Evolutionary conservation across 2,113 vertebrate genomes (phyloP), one percentile per base, ranked within the genome.

Genomic region (Herpetotheres cachinnans): DNA sequence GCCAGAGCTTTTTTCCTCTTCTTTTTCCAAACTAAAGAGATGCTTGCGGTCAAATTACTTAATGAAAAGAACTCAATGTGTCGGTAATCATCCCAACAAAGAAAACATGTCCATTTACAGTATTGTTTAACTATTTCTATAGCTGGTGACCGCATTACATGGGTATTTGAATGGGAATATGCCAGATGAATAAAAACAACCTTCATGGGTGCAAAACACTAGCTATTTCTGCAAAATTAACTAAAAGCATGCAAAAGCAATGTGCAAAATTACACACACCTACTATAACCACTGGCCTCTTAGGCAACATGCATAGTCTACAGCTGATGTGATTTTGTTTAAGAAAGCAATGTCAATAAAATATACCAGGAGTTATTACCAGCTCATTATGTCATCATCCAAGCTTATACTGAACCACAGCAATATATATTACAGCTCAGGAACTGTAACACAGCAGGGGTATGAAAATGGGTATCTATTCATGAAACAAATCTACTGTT

Each of bases 101-200:
- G 95, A 95, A 85, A 97, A 92, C 91, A 95, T 92, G 77, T 62
- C 95, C 95, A 97, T 97, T 97, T 96, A 91, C 76, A 97, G 96
- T 69, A 63, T 63, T 95, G 89, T 84, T 97, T 92, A 93, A 95
- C 83, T 92, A 84, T 92, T 97, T 91, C 92, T 84, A 6, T 52
- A 81, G 77, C 26, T 72, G 49, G 70, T 97, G 86, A 95, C 65
- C 44, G 2, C 66, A 95, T 82, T 72, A 85, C 87, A 65, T 15
- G 70, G n/a, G 54, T 93, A 96, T 97, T 95, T 93, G 81, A 90
- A 91, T 42, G 25, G 46, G 66, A 89, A 71, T 47, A 40, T 14
- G 61, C 91, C 94, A 96, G 58, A 56, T 58, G 49, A 92, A 85
- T 76, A 61, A 76, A 94, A 91, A 38, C 20, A 79, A 62, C 40